These are phyloP conservation scores for Diabrotica undecimpunctata DNA, from an alignment of 1,140 invertebrate genomes.

Conservation along the genomic window DNA sequence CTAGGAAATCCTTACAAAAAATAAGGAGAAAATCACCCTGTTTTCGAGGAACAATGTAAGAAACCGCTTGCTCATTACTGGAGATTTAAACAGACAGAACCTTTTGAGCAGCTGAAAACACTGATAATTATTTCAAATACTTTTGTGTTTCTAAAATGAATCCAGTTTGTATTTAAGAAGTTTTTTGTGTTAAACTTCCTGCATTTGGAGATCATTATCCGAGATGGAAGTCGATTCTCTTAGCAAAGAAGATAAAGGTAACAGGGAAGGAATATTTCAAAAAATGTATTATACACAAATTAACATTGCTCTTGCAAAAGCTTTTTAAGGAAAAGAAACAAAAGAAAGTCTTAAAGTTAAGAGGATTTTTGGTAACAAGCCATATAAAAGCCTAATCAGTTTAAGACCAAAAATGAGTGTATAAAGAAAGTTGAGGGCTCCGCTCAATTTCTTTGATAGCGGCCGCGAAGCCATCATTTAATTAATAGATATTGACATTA, in stretches of 20 bases:
- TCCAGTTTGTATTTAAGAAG: neutral
- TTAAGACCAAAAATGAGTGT: conserved; percentile 30
- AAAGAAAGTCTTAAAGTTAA: conserved; percentile 35
- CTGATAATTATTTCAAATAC: neutral
- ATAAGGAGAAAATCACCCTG: too few relatives aligned
- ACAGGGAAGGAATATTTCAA: neutral
- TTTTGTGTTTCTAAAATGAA: neutral
- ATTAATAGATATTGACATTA: too few relatives aligned
- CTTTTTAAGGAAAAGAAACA: conserved; percentile 28
- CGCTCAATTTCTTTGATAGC: neutral
- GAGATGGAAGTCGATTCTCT: neutral
- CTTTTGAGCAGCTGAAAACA: neutral
- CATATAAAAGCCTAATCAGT: conserved; percentile 41
- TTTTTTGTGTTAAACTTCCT: neutral
- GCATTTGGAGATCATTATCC: neutral
- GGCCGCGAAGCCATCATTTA: neutral
- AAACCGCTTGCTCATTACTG: neutral
- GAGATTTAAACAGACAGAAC: neutral
- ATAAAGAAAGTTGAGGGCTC: conserved; percentile 27
- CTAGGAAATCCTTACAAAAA: too few relatives aligned
- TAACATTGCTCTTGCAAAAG: conserved; percentile 3
- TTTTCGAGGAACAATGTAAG: too few relatives aligned
- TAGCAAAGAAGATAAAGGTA: neutral
- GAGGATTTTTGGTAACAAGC: conserved; percentile 41
- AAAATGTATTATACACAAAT: conserved; percentile 3